Evolutionary conservation across 23 tunicate genomes (phyloP).

Genomic region (Halocynthia aurantium): DNA sequence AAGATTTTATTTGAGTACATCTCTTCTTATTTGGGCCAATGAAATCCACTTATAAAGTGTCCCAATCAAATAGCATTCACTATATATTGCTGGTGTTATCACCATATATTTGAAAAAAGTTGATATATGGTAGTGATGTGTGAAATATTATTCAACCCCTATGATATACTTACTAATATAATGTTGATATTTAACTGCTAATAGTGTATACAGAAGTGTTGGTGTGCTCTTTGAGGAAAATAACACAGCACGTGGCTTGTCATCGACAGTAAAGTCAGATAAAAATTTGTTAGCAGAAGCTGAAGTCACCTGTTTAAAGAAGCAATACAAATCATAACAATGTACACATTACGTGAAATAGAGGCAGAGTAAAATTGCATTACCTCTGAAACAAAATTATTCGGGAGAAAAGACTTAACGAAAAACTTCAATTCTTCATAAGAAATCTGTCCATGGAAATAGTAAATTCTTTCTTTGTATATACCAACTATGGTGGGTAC

Average conservation of each 20-base stretch:
- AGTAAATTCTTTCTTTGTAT: slow-evolving; percentile 41
- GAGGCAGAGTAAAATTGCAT: not conserved
- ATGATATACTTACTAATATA: slow-evolving; percentile 40
- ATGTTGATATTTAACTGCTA: slow-evolving; percentile 69
- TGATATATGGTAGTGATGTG: too few relatives aligned
- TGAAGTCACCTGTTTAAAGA: slow-evolving; percentile 39
- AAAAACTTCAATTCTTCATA: slow-evolving; percentile 51
- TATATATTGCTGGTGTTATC: too few relatives aligned
- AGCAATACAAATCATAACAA: too few relatives aligned
- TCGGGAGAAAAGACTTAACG: slow-evolving; percentile 50
- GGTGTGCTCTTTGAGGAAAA: slow-evolving; percentile 56
- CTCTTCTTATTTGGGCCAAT: too few relatives aligned
- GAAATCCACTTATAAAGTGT: too few relatives aligned
- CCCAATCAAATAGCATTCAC: too few relatives aligned
- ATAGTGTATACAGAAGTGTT: slow-evolving; percentile 60
- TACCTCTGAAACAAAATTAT: slow-evolving; percentile 38
- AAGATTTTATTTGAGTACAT: too few relatives aligned
- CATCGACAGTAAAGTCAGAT: slow-evolving; percentile 30
- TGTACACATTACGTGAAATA: too few relatives aligned
- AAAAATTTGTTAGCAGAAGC: slow-evolving; percentile 26
- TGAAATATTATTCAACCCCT: too few relatives aligned
- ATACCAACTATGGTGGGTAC: slow-evolving; percentile 60
- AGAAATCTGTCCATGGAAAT: slow-evolving; percentile 57
- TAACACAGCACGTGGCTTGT: slow-evolving; percentile 65
- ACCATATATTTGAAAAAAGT: too few relatives aligned